Percentiles rank a stretch among this genome's conserved stretches.
Conservation (phyloP, 1,140 invertebrate genomes). For the Halotydeus destructor region DNA sequence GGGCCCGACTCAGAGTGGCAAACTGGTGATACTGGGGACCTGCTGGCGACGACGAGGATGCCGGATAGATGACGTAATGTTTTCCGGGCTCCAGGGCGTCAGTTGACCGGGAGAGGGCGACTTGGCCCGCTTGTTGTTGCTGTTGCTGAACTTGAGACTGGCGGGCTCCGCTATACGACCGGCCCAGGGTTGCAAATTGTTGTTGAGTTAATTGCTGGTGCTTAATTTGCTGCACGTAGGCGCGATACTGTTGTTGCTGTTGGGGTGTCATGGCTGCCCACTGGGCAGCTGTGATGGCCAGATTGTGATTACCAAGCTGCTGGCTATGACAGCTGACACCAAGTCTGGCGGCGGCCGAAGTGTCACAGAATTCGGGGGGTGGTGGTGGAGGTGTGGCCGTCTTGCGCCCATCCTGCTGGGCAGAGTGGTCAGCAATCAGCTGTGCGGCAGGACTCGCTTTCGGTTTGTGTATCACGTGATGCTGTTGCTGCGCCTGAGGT, state of each 20-base stretch:
- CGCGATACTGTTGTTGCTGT: slow-evolving; percentile 7
- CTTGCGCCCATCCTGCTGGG: background rate
- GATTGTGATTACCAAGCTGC: slow-evolving; percentile 10
- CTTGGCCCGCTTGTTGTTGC: background rate
- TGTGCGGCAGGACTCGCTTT: background rate
- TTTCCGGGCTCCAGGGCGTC: too few species aligned
- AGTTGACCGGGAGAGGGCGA: too few species aligned
- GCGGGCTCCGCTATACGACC: too few species aligned
- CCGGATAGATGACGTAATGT: too few species aligned
- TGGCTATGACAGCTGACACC: slow-evolving; percentile 7
- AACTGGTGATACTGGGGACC: slow-evolving; percentile 1
- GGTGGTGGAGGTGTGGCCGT: slow-evolving; percentile 4
- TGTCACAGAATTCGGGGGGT: slow-evolving; percentile 16
- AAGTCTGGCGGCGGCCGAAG: slow-evolving; percentile 1
- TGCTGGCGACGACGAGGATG: background rate
- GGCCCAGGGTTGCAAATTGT: slow-evolving; percentile 10
- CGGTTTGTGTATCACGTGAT: slow-evolving; percentile 8
- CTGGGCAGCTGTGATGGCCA: slow-evolving; percentile 1
- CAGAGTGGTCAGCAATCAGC: background rate
- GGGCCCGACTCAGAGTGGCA: slow-evolving; percentile 2
- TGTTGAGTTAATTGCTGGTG: slow-evolving; percentile 9
- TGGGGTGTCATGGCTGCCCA: slow-evolving; percentile 1
- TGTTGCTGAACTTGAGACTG: slow-evolving; percentile 3
- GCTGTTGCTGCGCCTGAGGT: slow-evolving; percentile 1
- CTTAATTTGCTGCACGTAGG: slow-evolving; percentile 1